A percentile compares a stretch with the other conserved stretches of the same genome.
Conservation (phyloP, 2,797 vertebrate species). For the Hippoglossus hippoglossus region DNA sequence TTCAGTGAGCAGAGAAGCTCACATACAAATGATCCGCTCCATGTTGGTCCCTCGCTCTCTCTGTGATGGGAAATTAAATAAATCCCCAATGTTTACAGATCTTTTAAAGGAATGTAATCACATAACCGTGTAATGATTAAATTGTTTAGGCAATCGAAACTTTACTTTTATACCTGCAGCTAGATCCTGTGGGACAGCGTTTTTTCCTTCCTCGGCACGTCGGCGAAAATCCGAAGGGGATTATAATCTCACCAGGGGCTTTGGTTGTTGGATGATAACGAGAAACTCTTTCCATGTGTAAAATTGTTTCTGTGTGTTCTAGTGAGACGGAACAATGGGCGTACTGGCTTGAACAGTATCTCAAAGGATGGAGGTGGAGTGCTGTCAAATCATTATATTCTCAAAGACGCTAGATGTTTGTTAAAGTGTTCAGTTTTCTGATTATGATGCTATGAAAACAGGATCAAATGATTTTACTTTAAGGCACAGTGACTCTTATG, state of each 20-base stretch:
- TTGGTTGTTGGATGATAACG: constrained; percentile 1
- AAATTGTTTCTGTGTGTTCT: background rate
- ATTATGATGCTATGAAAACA: background rate
- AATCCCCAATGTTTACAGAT: background rate
- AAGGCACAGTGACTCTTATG: background rate
- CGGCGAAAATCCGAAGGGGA: constrained; percentile 12
- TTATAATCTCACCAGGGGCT: constrained; percentile 7
- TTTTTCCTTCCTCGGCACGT: background rate
- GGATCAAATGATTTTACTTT: background rate
- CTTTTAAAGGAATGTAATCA: background rate
- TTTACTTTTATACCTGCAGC: no score
- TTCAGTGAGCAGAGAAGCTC: background rate
- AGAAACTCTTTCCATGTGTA: background rate
- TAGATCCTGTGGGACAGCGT: background rate
- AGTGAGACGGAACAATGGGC: background rate
- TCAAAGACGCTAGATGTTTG: no score
- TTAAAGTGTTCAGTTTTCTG: no score
- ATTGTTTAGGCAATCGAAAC: background rate
- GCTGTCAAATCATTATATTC: no score
- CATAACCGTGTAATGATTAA: background rate
- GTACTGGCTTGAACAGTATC: background rate
- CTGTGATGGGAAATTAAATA: background rate
- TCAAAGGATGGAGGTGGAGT: background rate
- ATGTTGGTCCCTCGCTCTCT: background rate
- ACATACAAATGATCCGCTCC: background rate